Percentiles rank a stretch among this genome's conserved stretches.
These are phyloP conservation scores for Chaetodon trifasciatus DNA, from an alignment of 2,797 vertebrate species.

Conservation along the genomic window DNA sequence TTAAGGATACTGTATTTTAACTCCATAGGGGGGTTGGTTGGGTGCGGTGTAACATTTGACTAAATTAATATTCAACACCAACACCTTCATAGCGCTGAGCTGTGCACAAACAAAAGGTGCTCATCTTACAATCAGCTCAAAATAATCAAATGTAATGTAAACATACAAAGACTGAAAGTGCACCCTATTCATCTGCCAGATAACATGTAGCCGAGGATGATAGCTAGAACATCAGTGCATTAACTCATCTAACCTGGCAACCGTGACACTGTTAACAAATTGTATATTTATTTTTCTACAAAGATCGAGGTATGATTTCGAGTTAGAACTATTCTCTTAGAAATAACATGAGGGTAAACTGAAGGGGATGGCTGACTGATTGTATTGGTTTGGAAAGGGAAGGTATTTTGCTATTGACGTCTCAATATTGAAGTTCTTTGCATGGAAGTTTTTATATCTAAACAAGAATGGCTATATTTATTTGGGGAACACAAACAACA, in stretches of 20 bases:
- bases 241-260: constrained; percentile 1
- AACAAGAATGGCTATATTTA: constrained; percentile 15
- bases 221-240: neutral
- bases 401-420: constrained; percentile 19
- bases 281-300: constrained; percentile 62
- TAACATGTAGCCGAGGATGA: neutral
- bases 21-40: neutral
- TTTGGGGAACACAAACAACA: constrained; percentile 3
- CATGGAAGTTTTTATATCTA: neutral
- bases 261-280: constrained; percentile 13
- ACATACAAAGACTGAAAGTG: neutral
- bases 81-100: neutral
- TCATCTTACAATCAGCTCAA: neutral
- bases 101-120: neutral
- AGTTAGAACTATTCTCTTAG: constrained; percentile 15
- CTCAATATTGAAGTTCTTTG: neutral
- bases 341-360: constrained; percentile 7
- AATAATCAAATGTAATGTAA: neutral
- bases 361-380: neutral
- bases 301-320: constrained; percentile 2
- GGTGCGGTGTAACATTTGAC: neutral
- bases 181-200: neutral
- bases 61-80: neutral
- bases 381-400: constrained; percentile 30
- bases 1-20: neutral